phyloP scores from a whole-genome alignment of 2,113 vertebrate genomes.

The Ptilorrhoa leucosticta region DNA sequence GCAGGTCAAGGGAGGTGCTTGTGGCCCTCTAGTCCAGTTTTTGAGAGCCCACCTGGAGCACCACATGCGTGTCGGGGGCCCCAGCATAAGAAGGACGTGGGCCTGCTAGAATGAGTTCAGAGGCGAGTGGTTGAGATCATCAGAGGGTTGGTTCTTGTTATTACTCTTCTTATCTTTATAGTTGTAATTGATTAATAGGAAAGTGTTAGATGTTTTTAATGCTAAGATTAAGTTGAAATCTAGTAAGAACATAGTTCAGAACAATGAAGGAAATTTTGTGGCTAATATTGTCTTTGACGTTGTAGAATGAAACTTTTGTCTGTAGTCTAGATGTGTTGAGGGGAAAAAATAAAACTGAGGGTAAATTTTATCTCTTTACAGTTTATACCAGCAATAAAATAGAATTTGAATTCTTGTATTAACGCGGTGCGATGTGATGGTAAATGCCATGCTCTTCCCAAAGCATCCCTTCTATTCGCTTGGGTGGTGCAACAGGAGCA shows the following conservation, averaged over 20 bases:
- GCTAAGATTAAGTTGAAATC: neutral
- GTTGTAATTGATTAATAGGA: neutral
- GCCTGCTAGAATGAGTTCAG: neutral
- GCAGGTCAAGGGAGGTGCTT: neutral
- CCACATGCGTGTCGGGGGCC: no score
- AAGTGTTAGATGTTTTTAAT: neutral
- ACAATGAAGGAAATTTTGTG: neutral
- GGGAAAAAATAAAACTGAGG: neutral
- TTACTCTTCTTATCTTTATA: neutral
- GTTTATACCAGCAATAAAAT: neutral
- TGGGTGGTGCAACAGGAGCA: no score
- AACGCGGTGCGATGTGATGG: no score
- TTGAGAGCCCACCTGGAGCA: neutral
- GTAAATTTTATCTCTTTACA: neutral
- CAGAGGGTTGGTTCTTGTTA: neutral
- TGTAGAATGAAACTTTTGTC: neutral
- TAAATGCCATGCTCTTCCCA: no score
- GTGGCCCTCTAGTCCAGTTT: no score
- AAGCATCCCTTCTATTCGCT: no score
- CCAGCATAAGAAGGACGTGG: no score
- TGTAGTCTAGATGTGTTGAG: neutral
- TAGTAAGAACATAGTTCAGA: neutral
- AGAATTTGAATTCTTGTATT: no score
- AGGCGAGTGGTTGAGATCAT: no score
- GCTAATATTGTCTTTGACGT: neutral